Conservation (phyloP, 2,888 invertebrate genomes). For the Aplocera efformata region DNA sequence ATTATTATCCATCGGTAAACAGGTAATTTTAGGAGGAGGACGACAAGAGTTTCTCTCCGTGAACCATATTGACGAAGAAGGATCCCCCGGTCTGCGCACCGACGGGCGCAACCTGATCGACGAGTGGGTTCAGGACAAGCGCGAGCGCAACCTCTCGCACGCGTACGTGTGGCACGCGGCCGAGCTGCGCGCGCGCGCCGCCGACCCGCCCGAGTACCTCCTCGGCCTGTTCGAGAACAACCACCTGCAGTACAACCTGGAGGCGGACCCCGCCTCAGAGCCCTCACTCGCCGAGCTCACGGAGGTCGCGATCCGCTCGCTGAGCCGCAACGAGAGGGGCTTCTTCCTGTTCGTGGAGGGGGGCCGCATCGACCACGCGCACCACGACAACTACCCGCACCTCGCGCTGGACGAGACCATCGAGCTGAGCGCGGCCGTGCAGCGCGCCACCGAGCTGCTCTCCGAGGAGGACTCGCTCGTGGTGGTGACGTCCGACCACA, state of each 20-base stretch:
- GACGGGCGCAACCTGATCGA: slow-evolving; percentile 84
- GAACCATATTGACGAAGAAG: slow-evolving; percentile 68
- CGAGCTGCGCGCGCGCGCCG: slow-evolving; percentile 19
- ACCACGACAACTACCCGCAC: slow-evolving; percentile 78
- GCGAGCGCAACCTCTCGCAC: slow-evolving; percentile 42
- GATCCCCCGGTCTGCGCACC: slow-evolving; percentile 56
- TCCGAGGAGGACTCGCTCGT: slow-evolving; percentile 82
- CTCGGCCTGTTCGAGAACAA: slow-evolving; percentile 82
- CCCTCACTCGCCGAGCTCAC: slow-evolving; percentile 80
- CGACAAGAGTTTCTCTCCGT: slow-evolving; percentile 82
- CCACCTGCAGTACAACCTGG: slow-evolving; percentile 84
- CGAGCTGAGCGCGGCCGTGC: slow-evolving; percentile 81
- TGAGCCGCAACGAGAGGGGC: slow-evolving; percentile 82
- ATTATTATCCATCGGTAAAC: background rate
- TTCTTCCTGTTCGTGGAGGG: slow-evolving; percentile 87
- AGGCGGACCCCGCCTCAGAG: slow-evolving; percentile 80
- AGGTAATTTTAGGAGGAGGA: slow-evolving; percentile 87
- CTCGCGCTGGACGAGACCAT: slow-evolving; percentile 85
- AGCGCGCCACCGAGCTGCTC: slow-evolving; percentile 63
- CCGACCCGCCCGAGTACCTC: slow-evolving; percentile 77
- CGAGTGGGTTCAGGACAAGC: slow-evolving; percentile 80
- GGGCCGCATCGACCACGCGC: slow-evolving; percentile 83
- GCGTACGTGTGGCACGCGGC: slow-evolving; percentile 78
- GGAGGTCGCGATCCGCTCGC: slow-evolving; percentile 83
- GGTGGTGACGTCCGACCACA: slow-evolving; percentile 88